Evolutionary conservation across 2,113 vertebrate species (phyloP).

Genomic region (Hucho hucho): DNA sequence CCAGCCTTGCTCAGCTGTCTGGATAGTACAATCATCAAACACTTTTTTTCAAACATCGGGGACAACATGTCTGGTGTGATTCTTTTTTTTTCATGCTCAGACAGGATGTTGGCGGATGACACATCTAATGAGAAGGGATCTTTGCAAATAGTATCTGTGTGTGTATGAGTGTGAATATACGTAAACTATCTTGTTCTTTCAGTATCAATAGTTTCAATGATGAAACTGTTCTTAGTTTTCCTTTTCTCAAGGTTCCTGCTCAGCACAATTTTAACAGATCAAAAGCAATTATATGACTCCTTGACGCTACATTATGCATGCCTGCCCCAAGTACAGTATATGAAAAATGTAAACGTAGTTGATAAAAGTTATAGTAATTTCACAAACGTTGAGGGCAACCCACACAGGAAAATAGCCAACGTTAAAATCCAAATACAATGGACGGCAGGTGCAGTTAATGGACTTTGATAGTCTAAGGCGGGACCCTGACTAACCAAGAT

Average conservation of each 20-base stretch:
- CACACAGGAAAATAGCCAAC: constrained; percentile 11
- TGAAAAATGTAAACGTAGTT: constrained; percentile 40
- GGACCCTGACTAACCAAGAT: constrained; percentile 15
- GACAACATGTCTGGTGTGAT: constrained; percentile 57
- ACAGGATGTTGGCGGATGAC: constrained; percentile 66
- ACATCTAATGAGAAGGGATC: constrained; percentile 63
- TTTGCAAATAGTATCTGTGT: constrained; percentile 38
- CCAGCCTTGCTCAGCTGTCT: constrained; percentile 61
- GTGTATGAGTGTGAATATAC: constrained; percentile 14
- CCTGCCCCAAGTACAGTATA: constrained; percentile 34
- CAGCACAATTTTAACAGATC: constrained; percentile 58
- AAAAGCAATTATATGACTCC: constrained; percentile 44
- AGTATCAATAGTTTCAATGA: constrained; percentile 43
- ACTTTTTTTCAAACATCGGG: constrained; percentile 57
- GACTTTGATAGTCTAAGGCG: constrained; percentile 26
- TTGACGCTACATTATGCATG: constrained; percentile 21
- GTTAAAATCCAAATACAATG: background rate
- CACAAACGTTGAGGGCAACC: background rate
- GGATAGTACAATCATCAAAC: constrained; percentile 68
- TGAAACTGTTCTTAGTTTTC: constrained; percentile 41
- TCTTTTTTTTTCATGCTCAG: constrained; percentile 58
- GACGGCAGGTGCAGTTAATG: constrained; percentile 20
- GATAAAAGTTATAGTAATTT: constrained; percentile 41
- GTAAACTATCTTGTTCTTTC: constrained; percentile 24
- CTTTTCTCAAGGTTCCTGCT: constrained; percentile 44